Evolutionary conservation across 2,888 invertebrate species (phyloP).

Genomic region (Junonia oenone): DNA sequence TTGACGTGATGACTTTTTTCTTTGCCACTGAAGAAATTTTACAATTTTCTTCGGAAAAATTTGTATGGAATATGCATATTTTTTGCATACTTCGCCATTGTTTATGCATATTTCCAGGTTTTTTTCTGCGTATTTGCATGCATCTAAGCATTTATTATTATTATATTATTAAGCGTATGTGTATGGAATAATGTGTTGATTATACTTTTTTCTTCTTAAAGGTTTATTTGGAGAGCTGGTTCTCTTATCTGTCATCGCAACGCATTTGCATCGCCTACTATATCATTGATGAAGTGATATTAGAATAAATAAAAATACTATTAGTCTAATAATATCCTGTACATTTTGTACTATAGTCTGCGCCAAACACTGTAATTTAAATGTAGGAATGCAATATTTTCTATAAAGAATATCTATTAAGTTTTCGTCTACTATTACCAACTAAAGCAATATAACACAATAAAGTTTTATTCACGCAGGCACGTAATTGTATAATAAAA

Average conservation of each 20-base stretch:
- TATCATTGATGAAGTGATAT: conserved; percentile 77
- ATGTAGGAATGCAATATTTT: conserved; percentile 71
- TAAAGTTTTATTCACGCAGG: conserved; percentile 66
- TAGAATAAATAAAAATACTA: conserved; percentile 63
- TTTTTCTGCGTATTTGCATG: too few species aligned
- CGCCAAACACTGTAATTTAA: conserved; percentile 71
- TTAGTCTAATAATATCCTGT: conserved; percentile 56
- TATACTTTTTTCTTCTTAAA: conserved; percentile 36
- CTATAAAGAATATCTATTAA: conserved; percentile 55
- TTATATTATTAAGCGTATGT: too few species aligned
- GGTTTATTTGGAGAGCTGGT: conserved; percentile 51
- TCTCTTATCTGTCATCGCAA: conserved; percentile 49
- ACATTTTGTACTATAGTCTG: conserved; percentile 77
- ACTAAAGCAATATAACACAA: conserved; percentile 70
- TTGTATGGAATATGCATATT: too few species aligned
- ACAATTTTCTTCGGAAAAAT: too few species aligned
- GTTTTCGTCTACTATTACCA: conserved; percentile 52
- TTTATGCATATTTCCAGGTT: too few species aligned
- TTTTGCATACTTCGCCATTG: too few species aligned
- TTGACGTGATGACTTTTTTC: too few species aligned
- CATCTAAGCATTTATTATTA: too few species aligned
- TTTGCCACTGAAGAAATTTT: too few species aligned
- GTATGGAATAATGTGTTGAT: background rate
- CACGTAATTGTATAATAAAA: conserved; percentile 57
- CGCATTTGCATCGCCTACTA: conserved; percentile 57